Base-by-base conservation (phyloP, 2,888 invertebrate genomes). In the Polyploca ridens region DNA sequence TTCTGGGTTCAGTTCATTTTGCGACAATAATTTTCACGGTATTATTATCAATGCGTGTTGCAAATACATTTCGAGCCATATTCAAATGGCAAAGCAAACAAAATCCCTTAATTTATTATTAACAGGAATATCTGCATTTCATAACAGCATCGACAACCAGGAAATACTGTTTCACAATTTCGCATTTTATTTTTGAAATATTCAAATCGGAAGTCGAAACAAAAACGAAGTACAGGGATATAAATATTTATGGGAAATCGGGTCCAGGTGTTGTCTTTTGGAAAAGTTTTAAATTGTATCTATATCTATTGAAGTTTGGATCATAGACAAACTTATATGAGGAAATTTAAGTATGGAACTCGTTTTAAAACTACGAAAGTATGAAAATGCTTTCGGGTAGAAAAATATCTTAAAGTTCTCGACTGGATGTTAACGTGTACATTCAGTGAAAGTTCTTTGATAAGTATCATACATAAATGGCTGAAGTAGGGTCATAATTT, bases 211-310 rank as follows among this genome's bases (percentile, higher is more conserved):
- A 61, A 64, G 61, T 61, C 64, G 58, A 62, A 62, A 62, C 59
- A 65, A 65, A 62, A 65, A 46, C 62, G 49, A 14, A 19, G 11
- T 16, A 49, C 46, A 64, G 58, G 59, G 46, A 35, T 65, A 66
- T 72, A 71, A 70, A 73, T 74, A 72, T 74, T 72, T 73, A 73
- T 73, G 57, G 19, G 41, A 63, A 57, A 2, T 33, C 13, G 19
- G 54, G 27, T 19, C 38, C 63, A 63, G 63, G 57, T 63, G 63
- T 63, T 13, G 63, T 27, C 57, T 58, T 57, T 63, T 35, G 35
- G 16, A 35, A 41, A 41, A 62, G 46, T 33, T 54, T 62, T 46
- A 54, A 54, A 62, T 62, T 60, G 19, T 60, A 60, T 60, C 38
- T 60, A 38, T 60, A 19, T 60, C 59, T 60, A 60, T 60, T 38